phyloP scores from a whole-genome alignment of 2,797 vertebrate genomes.

The Fringilla coelebs region DNA sequence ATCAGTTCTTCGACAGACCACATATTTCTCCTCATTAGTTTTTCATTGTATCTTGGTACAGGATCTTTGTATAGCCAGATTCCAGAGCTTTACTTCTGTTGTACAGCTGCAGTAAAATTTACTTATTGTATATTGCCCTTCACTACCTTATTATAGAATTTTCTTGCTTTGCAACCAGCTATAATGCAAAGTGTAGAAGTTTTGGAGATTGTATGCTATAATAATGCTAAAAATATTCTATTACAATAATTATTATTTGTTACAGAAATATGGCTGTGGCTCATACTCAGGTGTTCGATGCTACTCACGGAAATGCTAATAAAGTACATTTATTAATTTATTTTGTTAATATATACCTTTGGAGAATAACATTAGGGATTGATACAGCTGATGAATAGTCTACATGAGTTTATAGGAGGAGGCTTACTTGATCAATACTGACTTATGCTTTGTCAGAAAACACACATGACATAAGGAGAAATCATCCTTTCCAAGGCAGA shows the following conservation, averaged over 20 bases:
- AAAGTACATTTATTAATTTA: neutral
- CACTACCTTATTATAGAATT: neutral
- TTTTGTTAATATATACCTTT: neutral
- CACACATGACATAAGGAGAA: neutral
- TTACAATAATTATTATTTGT: neutral
- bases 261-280: neutral
- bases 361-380: neutral
- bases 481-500: neutral
- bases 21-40: neutral
- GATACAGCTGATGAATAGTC: neutral
- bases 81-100: neutral
- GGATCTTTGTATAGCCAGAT: neutral
- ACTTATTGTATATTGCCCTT: neutral
- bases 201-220: neutral
- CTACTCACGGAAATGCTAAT: neutral
- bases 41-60: neutral
- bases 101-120: neutral
- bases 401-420: neutral
- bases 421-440: neutral
- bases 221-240: neutral
- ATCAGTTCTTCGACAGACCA: neutral
- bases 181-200: neutral
- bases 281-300: rapidly evolving
- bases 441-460: neutral
- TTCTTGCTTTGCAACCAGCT: neutral